Conservation (phyloP, 2,797 vertebrate genomes). For the Notolepis coatsorum region DNA sequence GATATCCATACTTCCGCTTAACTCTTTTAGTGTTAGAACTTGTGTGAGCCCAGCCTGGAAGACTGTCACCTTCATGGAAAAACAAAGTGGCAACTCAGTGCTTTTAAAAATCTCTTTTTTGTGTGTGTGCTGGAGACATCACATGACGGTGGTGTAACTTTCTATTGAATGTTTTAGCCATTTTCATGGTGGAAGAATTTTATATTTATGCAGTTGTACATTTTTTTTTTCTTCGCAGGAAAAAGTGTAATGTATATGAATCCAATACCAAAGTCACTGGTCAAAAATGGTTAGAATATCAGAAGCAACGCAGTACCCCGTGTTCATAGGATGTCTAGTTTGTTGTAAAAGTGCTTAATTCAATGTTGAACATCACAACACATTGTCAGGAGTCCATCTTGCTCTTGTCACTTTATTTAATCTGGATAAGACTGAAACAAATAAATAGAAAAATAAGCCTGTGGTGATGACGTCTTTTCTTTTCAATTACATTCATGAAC, state of each 20-base stretch:
- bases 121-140: conserved; percentile 90
- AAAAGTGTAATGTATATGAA: conserved; percentile 98
- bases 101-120: conserved; percentile 81
- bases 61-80: conserved; percentile 82
- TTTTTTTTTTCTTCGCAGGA: conserved; percentile 95
- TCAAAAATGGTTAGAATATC: conserved; percentile 94
- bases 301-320: conserved; percentile 95
- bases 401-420: conserved; percentile 97
- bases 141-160: conserved; percentile 94
- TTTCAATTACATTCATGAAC: conserved; percentile 23
- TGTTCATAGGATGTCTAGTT: conserved; percentile 94
- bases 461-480: conserved; percentile 57
- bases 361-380: conserved; percentile 95
- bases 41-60: conserved; percentile 82
- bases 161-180: conserved; percentile 99
- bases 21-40: conserved; percentile 84
- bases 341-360: conserved; percentile 88
- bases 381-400: conserved; percentile 89
- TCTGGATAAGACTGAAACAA: conserved; percentile 95
- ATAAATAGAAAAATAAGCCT: conserved; percentile 90
- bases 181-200: conserved; percentile 99
- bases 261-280: conserved; percentile 99
- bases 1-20: conserved; percentile 80
- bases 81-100: conserved; percentile 86
- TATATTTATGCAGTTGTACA: conserved; percentile 99